Evolutionary conservation across 2,113 vertebrate species (phyloP), one percentile per base, ranked within the genome.

Genomic region (Mormyrus iriodes): DNA sequence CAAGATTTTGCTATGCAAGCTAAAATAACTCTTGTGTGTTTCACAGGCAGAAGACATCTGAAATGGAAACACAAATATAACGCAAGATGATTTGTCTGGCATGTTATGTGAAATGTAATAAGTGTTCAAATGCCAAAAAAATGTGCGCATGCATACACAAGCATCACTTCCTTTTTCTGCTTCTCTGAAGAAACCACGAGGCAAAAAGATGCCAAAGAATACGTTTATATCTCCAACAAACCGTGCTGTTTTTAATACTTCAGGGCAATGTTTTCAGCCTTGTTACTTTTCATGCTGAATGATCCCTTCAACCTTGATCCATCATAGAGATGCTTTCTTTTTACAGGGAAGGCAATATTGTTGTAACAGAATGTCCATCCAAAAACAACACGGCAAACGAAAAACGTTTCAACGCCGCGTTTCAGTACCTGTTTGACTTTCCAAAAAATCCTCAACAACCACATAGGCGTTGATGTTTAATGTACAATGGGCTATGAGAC

Each of bases 311-410:
- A 31, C 90, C 85, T 93, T 94, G 89, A 92, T 93, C 83, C 49
- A 55, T 91, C 94, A 92, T 87, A 89, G 84, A 91, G 93, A 88
- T 73, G 86, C 92, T 90, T 95, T 93, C 92, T 86, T 92, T 91
- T 90, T 91, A 82, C 85, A 93, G 90, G 90, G 94, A 94, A 94
- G 91, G 89, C 87, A 94, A 89, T 91, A 83, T 86, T 92, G 85
- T 84, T 79, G n/a, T 92, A 93, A 92, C 83, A 91, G 91, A 88
- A n/a, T 88, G 69, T 86, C 2, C 42, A 87, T 93, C 91, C 93
- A 94, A 95, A 91, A 94, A 0, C 58, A 94, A 88, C 90, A 93
- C 49, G 83, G 13, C 27, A 17, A 73, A 15, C 90, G 92, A 89
- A 91, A 92, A 19, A 76, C 91, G 93, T 94, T 89, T 91, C 91